Conservation (phyloP, 2,113 vertebrate species). For the Cinclus mexicanus region DNA sequence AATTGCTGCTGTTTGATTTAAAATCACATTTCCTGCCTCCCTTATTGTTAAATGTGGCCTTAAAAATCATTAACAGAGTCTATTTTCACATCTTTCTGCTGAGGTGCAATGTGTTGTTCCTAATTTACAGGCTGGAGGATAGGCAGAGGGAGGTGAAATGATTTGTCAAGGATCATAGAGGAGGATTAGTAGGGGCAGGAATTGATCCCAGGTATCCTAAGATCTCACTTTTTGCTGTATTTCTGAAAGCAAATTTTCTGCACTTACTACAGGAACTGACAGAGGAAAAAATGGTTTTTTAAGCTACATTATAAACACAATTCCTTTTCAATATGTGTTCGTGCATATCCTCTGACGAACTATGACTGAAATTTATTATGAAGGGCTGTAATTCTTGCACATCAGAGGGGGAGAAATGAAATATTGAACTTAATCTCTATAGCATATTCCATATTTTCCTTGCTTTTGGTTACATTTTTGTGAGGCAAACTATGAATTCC, state of each 20-base stretch:
- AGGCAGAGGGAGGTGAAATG: background rate
- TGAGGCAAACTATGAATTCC: constrained; percentile 25
- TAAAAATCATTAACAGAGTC: background rate
- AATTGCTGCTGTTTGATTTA: background rate
- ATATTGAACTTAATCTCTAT: constrained; percentile 39
- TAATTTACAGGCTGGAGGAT: background rate
- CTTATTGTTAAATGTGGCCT: background rate
- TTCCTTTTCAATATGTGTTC: background rate
- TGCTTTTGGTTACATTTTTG: constrained; percentile 53
- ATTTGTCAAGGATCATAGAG: background rate
- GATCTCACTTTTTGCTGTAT: background rate
- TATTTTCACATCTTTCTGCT: background rate
- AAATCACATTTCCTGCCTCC: background rate
- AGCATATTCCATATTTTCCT: constrained; percentile 60
- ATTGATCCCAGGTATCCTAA: background rate
- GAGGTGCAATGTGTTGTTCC: background rate
- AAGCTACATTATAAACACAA: background rate
- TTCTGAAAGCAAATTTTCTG: background rate
- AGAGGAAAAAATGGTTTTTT: background rate
- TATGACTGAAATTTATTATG: background rate
- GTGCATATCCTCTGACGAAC: background rate
- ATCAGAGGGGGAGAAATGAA: background rate
- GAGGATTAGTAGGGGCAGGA: background rate
- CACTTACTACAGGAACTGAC: background rate
- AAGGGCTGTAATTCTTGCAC: background rate